Base-by-base conservation (phyloP, 2,113 vertebrate genomes). In the Cariama cristata region DNA sequence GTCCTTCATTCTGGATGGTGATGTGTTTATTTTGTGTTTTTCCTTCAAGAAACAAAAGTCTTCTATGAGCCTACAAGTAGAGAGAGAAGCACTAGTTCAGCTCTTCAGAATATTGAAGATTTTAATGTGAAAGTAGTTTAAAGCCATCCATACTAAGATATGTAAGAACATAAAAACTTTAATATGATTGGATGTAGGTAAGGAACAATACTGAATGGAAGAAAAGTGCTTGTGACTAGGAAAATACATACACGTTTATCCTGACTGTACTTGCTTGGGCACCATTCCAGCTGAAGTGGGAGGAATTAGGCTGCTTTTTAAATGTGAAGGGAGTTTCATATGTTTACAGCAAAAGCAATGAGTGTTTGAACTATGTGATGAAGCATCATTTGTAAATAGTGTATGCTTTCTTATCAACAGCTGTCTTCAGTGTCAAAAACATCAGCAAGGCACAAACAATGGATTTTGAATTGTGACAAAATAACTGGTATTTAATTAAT, bases 1-100 rank as follows among this genome's bases (percentile, higher is more conserved):
- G 38, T 15, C 16, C 8, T 38, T 81, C 3, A 9, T 80, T 90
- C 6, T 28, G 5, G 2, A 18, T 35, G 7, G 14, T 28, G 63
- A 6, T 24, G 13, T 32, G n/a, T 44, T 40, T 68, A 9, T 63
- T 58, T 79, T 33, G 10, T 14, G 18, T 13, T 53, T 81, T 60
- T 30, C 40, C 33, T 55, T 55, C 13, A 42, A 66, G 33, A 40
- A 53, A 27, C 4, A 50, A 53, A 47, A 53, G 7, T 7, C 4
- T 14, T n/a, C 8, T 45, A 4, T 1, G 3, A 16, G 55, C 4
- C 24, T 73, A 12, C 5, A 40, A 27, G 23, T 10, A 16, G 6
- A 59, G 20, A 32, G 13, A n/a, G 32, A 63, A 77, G 12, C 4
- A 6, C 18, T 11, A 21, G 7, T 60, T 68, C 19, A 73, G 49